Percentiles rank a stretch among this genome's conserved stretches.
phyloP scores from a whole-genome alignment of 2,888 invertebrate species.

The Orchestes rusci region DNA sequence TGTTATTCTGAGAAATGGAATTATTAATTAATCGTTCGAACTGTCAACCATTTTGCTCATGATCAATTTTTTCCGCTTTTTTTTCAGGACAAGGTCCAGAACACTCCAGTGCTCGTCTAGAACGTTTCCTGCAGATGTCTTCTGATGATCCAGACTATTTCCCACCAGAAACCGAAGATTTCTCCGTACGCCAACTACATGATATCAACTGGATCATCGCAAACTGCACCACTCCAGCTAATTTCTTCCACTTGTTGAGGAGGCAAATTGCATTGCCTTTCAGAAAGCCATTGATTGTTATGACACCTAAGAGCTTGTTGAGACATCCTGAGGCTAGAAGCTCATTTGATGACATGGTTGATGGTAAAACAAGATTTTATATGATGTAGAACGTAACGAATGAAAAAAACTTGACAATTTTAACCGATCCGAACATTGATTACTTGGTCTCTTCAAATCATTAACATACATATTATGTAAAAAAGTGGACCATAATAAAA shows the following conservation, averaged over 20 bases:
- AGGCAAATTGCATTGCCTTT: conserved; percentile 93
- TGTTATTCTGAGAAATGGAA: too few species aligned
- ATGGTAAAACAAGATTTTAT: too few species aligned
- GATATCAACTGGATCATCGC: conserved; percentile 96
- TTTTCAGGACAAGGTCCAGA: conserved; percentile 78
- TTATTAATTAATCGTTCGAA: too few species aligned
- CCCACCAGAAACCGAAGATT: conserved; percentile 74
- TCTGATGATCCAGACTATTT: conserved; percentile 93
- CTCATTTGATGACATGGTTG: conserved; percentile 84
- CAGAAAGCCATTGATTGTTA: conserved; percentile 91
- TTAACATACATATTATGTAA: too few species aligned
- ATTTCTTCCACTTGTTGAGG: conserved; percentile 90
- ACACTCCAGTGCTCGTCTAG: conserved; percentile 83
- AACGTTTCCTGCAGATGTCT: conserved; percentile 89
- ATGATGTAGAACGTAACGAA: too few species aligned
- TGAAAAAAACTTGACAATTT: too few species aligned
- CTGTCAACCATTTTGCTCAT: too few species aligned
- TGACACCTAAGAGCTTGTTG: conserved; percentile 94
- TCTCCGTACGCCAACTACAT: conserved; percentile 86
- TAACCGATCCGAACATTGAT: too few species aligned
- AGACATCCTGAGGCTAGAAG: conserved; percentile 91
- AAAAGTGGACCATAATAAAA: too few species aligned
- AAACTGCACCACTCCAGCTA: conserved; percentile 93
- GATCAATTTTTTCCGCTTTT: too few species aligned
- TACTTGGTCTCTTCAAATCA: too few species aligned